A percentile compares a stretch with the other conserved stretches of the same genome.
These are phyloP conservation scores for Sycobia sp. DNA, from an alignment of 1,140 invertebrate species.

Conservation along the genomic window DNA sequence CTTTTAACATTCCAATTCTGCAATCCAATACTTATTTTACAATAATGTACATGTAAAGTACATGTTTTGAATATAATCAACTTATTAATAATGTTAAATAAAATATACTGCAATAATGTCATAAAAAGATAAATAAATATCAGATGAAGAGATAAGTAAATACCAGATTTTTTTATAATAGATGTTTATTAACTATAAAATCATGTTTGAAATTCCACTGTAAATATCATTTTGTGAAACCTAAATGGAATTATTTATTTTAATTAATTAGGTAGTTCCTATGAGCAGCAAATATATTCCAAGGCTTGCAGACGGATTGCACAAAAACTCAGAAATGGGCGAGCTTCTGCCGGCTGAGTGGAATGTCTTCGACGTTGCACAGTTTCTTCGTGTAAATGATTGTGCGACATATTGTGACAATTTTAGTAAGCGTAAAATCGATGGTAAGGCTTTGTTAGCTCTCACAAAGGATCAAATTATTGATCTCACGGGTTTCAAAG, in stretches of 20 bases:
- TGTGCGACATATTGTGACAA: constrained; percentile 87
- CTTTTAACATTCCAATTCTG: no score
- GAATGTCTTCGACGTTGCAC: constrained; percentile 82
- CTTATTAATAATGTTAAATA: no score
- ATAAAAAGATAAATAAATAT: no score
- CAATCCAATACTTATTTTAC: no score
- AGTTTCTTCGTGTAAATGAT: constrained; percentile 87
- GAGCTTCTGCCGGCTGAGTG: constrained; percentile 76
- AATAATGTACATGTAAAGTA: no score
- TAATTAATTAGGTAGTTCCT: constrained; percentile 48
- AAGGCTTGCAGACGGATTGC: constrained; percentile 67
- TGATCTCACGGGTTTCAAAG: constrained; percentile 87
- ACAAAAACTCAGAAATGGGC: constrained; percentile 56
- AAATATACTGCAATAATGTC: no score
- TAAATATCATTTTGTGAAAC: no score
- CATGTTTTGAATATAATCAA: no score
- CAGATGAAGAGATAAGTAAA: no score
- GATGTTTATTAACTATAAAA: no score
- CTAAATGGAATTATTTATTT: neutral
- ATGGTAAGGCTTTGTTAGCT: constrained; percentile 78
- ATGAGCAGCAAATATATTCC: constrained; percentile 70
- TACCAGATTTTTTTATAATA: no score
- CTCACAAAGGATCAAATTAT: constrained; percentile 90
- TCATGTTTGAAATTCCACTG: no score
- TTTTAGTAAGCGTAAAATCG: constrained; percentile 80